Evolutionary conservation across 1,140 invertebrate species (phyloP).

Genomic region (Lasaia peninsularis): DNA sequence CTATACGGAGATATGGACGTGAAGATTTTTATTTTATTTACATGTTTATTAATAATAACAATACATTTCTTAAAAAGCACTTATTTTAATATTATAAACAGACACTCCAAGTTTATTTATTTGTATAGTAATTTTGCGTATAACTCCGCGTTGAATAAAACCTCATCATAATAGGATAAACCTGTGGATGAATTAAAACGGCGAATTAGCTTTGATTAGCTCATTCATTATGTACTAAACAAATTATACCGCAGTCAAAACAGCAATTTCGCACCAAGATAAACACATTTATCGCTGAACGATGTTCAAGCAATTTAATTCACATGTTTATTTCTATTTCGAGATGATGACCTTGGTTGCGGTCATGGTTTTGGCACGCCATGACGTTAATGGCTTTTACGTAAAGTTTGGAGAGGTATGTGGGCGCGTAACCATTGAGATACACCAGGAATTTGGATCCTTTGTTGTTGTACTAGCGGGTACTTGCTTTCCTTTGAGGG

Average conservation of each 20-base stretch:
- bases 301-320: not conserved
- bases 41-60: too few species aligned
- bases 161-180: too few species aligned
- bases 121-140: too few species aligned
- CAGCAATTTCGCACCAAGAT: not conserved
- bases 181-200: not conserved
- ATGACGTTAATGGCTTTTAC: not conserved
- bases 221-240: not conserved
- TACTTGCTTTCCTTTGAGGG: too few species aligned
- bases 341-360: not conserved
- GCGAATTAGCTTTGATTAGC: not conserved
- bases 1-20: too few species aligned
- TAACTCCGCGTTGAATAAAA: too few species aligned
- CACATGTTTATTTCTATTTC: constrained; percentile 5
- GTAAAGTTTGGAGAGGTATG: not conserved
- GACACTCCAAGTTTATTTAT: too few species aligned
- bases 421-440: not conserved
- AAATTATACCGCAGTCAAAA: not conserved
- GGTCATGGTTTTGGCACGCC: constrained; percentile 6
- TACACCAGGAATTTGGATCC: not conserved
- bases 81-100: too few species aligned
- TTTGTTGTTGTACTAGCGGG: not conserved
- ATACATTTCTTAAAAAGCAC: too few species aligned
- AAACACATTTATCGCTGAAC: constrained; percentile 3
- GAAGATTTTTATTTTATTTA: too few species aligned